Base-by-base conservation (phyloP, 1,140 invertebrate genomes). In the Papilio aristodemus region DNA sequence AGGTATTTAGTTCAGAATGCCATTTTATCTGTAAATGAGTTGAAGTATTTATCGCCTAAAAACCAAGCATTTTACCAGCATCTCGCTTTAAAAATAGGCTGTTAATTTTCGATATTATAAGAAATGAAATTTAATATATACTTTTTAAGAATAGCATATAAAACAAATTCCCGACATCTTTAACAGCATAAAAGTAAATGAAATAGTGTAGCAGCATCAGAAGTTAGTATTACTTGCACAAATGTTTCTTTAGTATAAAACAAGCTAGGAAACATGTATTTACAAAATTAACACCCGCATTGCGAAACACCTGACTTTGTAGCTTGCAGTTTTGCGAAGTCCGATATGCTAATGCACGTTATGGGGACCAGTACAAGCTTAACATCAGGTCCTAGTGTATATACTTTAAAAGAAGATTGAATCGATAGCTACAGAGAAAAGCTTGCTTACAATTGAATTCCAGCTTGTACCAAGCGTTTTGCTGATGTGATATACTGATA, bases 221-320 rank as follows among this genome's bases (percentile, higher is more conserved):
- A 8, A 9, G 3, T 2, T 14, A 8, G 1, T 50, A 50, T 43
- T 43, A 22, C 19, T 2, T 9, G 10, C 4, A 11, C 19, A 10
- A 11, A 0, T 22, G 14, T 22, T 54, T 14, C 19, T 1, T 46
- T 54, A 54, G 17, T 54, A 22, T 22, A 22, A 25, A 54, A 4
- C 9, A 22, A 50, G 9, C 46, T 22, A 22, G 46, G 22, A 43
- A 43, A 14, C 39, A 4, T 14, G 14, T 17, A 43, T 43, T 14
- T n/a, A 43, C 41, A 43, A 43, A 54, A 54, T 54, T 54, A 54
- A 25, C 46, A 54, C 46, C 46, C 46, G 46, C 46, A 54, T 54
- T 54, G 46, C 19, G 46, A 54, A 54, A 54, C 46, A 50, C 17
- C 17, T 9, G 19, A 50, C 10, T 50, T 19, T 9, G n/a, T 54